These are phyloP conservation scores for Anadara kagoshimensis DNA, from an alignment of 1,140 invertebrate genomes.

Conservation along the genomic window DNA sequence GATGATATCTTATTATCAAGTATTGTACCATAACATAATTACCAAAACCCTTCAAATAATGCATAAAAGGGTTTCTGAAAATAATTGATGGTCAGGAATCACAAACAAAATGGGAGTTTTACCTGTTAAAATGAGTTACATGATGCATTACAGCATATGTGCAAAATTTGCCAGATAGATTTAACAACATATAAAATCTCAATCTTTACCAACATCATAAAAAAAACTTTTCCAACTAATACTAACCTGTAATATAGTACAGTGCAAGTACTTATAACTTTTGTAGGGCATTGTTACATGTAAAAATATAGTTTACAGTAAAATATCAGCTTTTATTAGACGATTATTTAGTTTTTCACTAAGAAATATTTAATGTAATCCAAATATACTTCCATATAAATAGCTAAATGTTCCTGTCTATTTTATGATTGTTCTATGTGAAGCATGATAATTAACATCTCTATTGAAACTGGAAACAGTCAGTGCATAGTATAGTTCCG, in stretches of 20 bases:
- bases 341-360: neutral
- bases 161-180: neutral
- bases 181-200: neutral
- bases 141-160: neutral
- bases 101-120: neutral
- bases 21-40: neutral
- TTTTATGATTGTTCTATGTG: too few relatives aligned
- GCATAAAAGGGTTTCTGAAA: neutral
- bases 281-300: neutral
- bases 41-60: neutral
- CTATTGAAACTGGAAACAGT: too few relatives aligned
- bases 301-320: neutral
- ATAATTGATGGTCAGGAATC: neutral
- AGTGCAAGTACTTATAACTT: neutral
- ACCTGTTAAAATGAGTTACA: neutral
- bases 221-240: neutral
- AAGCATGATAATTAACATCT: too few relatives aligned
- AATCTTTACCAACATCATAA: neutral
- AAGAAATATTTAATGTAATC: too few relatives aligned
- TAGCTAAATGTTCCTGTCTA: too few relatives aligned
- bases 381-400: too few relatives aligned
- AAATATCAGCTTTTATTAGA: neutral
- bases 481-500: too few relatives aligned
- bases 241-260: neutral
- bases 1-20: neutral